Evolutionary conservation across 2,797 vertebrate species (phyloP), one percentile per base, ranked within the genome.

Genomic region (Sylvia borin): DNA sequence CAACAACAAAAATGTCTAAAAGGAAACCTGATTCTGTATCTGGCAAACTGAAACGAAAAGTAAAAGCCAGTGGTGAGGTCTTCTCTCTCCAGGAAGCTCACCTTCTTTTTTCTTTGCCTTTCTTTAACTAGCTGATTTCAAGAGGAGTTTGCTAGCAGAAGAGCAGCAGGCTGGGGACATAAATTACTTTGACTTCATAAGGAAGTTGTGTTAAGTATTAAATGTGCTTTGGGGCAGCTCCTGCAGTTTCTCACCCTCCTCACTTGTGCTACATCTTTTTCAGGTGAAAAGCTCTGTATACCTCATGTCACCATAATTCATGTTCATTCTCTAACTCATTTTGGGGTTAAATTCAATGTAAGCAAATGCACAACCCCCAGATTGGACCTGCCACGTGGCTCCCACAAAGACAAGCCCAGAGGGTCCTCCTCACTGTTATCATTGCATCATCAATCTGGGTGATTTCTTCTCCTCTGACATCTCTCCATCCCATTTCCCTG

Each of bases 41-140:
- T 58, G 64, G 43, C 57, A 94, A 94, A 91, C 22, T 62, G 82
- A 88, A 95, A 94, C n/a, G 51, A 88, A 88, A 93, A 94, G 42
- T 72, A 48, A 87, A 80, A 94, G 45, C n/a, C 16, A 29, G 17
- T 25, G 27, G 27, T 36, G 32, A 50, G 17, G 27, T 83, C 65
- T 76, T 79, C 50, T 45, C 53, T 92, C 64, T 34, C 18, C 4
- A 4, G 57, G 73, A 58, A 72, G 20, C 55, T 82, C 22, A 3
- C 10, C 58, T 87, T 55, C 20, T 64, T 74, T 82, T 80, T 82
- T 61, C 22, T n/a, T n/a, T 48, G 40, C 2, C 2, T 60, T 80
- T 70, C 79, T 71, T 80, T 48, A 67, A 16, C 36, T 14, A 6
- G 16, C 10, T 73, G 53, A 29, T 47, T 79, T 78, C 58, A 65